Evolutionary conservation across 2,888 invertebrate genomes (phyloP), one percentile per base, ranked within the genome.

Genomic region (Lycocerus yunnanus): DNA sequence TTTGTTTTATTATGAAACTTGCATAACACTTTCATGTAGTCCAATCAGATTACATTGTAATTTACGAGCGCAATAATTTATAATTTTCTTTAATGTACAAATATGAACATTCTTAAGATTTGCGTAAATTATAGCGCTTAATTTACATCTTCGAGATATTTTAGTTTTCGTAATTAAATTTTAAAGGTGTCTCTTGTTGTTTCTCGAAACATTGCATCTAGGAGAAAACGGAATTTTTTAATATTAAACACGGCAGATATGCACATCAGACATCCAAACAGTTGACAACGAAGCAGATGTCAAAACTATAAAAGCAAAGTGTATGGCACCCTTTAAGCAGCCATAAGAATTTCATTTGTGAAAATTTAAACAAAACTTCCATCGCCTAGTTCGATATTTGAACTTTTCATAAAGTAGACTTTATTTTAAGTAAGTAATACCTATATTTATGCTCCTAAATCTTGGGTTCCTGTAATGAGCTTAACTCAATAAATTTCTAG

Each of bases 401-500:
- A 68, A 58, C 61, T 71, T 71, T 71, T 74, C 74, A 74, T 74
- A 74, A 74, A 74, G 74, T 74, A 74, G 71, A 71, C 71, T 71
- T 71, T 74, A 74, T 74, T 74, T 71, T 74, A 68, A 71, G 71
- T 63, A 68, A 74, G 68, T 74, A 74, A 74, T 74, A 68, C 74
- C 21, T 67, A 74, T 74, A 74, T 74, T 74, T 74, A 74, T 74
- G 68, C 68, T 74, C 74, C 15, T 24, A 68, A 74, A 71, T 74
- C 74, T 68, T 63, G 58, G 68, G 67, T 68, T 68, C 67, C 68
- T 74, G 74, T 74, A 74, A 74, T 74, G 74, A 74, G 74, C 74
- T 74, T 74, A 71, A 74, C 71, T 71, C 74, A 74, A 74, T 74
- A 74, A 74, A 74, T 74, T 74, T 71, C 74, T 71, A 74, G 74